Evolutionary conservation across 2,888 invertebrate genomes (phyloP), one percentile per base, ranked within the genome.

Genomic region (Apotomis betuletana): DNA sequence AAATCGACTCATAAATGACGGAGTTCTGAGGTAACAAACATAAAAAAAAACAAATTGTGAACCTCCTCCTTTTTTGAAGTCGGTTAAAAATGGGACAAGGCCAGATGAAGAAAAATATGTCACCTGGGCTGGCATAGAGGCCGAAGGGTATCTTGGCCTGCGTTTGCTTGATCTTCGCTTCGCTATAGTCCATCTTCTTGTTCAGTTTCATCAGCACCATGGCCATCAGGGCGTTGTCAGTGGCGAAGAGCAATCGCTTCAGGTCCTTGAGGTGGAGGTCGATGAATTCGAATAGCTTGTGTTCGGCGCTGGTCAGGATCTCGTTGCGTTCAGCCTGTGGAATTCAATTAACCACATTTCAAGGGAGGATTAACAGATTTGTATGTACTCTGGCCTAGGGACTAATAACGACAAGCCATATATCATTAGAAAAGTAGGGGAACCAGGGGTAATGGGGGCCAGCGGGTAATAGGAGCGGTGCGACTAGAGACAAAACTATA

Each of bases 121-220:
- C 60, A 91, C 92, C 92, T 3, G 93, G 93, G 71, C 93, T 93
- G 0, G 89, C 87, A 49, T 93, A 93, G 55, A 93, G 74, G 13
- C 93, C 93, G 59, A 92, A 93, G 0, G 93, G 93, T 75, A 93
- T 92, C 77, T 91, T 92, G 1, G 92, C 92, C 52, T 92, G 90
- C 0, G 92, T 90, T 0, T 87, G 83, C 69, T 86, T 89, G 61
- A 92, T 92, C 75, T 92, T 93, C 0, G 89, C 85, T 69, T 92
- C 93, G 0, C 92, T 91, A 0, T 91, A 90, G 75, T 92, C 93
- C 93, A 93, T 92, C 72, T 92, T 93, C 80, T 92, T 93, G 75
- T 92, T 92, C 1, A 92, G 76, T 58, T 92, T 93, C 10, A 92
- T 77, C 27, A 90, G 78, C 0, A 92, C 91, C 93, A 93, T 93